Conservation (phyloP, 2,797 vertebrate genomes). For the Graptemys geographica region DNA sequence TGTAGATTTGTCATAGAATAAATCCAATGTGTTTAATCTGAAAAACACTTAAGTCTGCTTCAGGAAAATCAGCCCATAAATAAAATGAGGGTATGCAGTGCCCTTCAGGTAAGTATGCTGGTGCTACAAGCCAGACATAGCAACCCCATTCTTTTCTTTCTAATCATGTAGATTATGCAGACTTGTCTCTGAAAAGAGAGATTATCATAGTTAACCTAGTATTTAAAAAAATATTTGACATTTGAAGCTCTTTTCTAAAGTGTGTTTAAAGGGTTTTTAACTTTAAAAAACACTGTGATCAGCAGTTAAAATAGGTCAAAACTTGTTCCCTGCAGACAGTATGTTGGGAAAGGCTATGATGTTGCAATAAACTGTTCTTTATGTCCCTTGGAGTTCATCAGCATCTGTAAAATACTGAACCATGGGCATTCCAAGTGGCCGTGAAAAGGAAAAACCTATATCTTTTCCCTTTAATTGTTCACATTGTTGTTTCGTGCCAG, state of each 20-base stretch:
- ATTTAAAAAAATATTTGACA: not conserved
- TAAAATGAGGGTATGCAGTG: not conserved
- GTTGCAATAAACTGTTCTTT: slow-evolving; percentile 16
- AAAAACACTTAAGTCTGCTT: not conserved
- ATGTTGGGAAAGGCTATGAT: slow-evolving; percentile 29
- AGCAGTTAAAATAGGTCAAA: slow-evolving; percentile 66
- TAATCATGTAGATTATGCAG: not conserved
- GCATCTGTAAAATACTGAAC: not conserved
- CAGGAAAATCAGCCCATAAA: rapidly evolving
- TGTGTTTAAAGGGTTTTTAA: slow-evolving; percentile 17
- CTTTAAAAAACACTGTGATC: slow-evolving; percentile 44
- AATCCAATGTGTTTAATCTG: rapidly evolving
- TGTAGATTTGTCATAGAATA: not conserved
- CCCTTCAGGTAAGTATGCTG: not conserved
- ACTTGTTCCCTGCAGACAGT: slow-evolving; percentile 23
- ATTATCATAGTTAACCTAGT: not conserved
- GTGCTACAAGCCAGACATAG: not conserved
- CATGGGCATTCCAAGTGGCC: not conserved
- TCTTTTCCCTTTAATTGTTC: not conserved
- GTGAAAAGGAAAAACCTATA: not conserved
- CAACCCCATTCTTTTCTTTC: no score
- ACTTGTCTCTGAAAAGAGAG: not conserved
- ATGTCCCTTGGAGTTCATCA: not conserved
- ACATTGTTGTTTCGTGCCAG: rapidly evolving
- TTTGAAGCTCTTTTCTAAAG: not conserved